Evolutionary conservation across 1,140 invertebrate genomes (phyloP).

Genomic region (Dendroctonus valens): DNA sequence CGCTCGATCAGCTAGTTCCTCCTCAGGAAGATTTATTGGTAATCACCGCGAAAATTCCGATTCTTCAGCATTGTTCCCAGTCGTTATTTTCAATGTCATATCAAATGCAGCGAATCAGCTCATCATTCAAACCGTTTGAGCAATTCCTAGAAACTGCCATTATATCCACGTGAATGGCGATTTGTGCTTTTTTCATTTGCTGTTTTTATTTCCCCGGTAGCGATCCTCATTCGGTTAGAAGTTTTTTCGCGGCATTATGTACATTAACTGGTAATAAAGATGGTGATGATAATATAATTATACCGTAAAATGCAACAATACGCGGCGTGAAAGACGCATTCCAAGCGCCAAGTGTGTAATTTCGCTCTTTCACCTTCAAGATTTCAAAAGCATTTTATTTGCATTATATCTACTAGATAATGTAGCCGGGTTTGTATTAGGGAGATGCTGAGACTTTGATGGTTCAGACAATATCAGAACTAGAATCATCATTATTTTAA

Average conservation of each 20-base stretch:
- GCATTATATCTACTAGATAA: slow-evolving; percentile 17
- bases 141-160: neutral
- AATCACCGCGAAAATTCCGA: too few species aligned
- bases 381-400: slow-evolving; percentile 19
- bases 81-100: too few species aligned
- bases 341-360: slow-evolving; percentile 13
- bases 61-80: too few species aligned
- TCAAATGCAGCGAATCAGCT: too few species aligned
- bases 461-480: too few species aligned
- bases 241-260: slow-evolving; percentile 19
- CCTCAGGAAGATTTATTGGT: too few species aligned
- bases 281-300: slow-evolving; percentile 28
- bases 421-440: neutral
- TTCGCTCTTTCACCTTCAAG: slow-evolving; percentile 21
- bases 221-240: neutral
- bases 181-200: slow-evolving; percentile 1
- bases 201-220: slow-evolving; percentile 10
- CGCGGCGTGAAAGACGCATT: slow-evolving; percentile 22
- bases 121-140: too few species aligned
- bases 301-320: slow-evolving; percentile 24
- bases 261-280: slow-evolving; percentile 21
- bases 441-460: too few species aligned
- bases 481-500: too few species aligned
- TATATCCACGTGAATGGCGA: slow-evolving; percentile 14
- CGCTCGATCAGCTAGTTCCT: too few species aligned